phyloP scores from a whole-genome alignment of 2,888 invertebrate species.

The Leptopilina syphax region DNA sequence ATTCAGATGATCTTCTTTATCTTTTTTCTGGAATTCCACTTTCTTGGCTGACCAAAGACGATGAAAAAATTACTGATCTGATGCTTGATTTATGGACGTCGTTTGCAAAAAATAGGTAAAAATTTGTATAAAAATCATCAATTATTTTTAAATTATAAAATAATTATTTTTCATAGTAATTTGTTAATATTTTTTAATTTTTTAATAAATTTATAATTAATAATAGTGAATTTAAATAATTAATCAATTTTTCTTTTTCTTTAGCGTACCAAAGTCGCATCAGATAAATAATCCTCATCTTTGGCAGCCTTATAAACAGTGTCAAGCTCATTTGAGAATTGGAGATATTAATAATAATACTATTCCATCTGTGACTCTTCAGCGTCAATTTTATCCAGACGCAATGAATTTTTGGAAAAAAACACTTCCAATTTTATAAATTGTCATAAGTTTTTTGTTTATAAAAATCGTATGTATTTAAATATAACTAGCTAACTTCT shows the following conservation, averaged over 20 bases:
- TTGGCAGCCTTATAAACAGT: neutral
- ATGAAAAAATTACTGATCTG: neutral
- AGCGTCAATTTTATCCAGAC: neutral
- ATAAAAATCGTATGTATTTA: too few species aligned
- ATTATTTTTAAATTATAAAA: too few species aligned
- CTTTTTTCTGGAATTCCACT: neutral
- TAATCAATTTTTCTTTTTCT: neutral
- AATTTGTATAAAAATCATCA: neutral
- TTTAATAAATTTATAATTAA: too few species aligned
- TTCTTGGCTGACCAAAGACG: neutral
- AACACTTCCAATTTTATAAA: neutral
- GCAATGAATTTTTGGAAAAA: neutral
- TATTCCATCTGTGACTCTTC: neutral
- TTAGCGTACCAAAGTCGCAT: neutral
- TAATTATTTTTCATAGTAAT: too few species aligned
- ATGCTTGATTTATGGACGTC: constrained; percentile 15
- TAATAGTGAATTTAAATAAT: neutral
- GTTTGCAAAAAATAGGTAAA: neutral
- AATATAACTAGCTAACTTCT: too few species aligned
- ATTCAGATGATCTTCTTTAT: neutral
- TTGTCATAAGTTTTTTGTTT: too few species aligned
- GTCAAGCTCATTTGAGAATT: neutral
- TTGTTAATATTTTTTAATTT: too few species aligned
- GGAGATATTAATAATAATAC: neutral
- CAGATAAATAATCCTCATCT: neutral